Percentiles rank a stretch among this genome's conserved stretches.
Evolutionary conservation across 64 coral and sea anemone genomes (phyloP).

Genomic region (Pocillopora verrucosa): DNA sequence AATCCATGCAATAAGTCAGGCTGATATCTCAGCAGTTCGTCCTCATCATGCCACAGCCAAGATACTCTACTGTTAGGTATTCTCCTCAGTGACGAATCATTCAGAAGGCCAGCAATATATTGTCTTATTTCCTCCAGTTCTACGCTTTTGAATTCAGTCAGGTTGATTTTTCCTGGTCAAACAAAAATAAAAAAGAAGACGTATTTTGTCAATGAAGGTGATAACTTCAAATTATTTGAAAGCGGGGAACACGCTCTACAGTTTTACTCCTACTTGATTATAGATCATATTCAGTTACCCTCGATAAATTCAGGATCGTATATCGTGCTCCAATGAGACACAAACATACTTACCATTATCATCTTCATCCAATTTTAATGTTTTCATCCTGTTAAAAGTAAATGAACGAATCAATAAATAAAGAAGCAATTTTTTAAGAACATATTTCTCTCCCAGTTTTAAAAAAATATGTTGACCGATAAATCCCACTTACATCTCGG

Average conservation of each 20-base stretch:
- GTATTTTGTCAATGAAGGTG: background rate
- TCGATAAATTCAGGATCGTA: background rate
- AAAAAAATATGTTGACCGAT: background rate
- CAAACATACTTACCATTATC: slow-evolving; percentile 58
- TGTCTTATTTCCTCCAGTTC: slow-evolving; percentile 62
- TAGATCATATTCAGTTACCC: too few species aligned
- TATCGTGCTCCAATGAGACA: background rate
- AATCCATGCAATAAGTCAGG: slow-evolving; percentile 73
- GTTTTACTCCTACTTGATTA: too few species aligned
- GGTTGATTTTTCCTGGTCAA: slow-evolving; percentile 58
- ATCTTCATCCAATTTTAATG: slow-evolving; percentile 75
- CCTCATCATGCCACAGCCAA: slow-evolving; percentile 91
- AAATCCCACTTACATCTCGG: slow-evolving; percentile 65
- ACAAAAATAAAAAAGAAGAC: background rate
- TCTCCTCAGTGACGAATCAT: slow-evolving; percentile 48
- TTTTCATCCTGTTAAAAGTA: slow-evolving; percentile 48
- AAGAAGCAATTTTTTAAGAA: too few species aligned
- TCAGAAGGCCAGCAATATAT: slow-evolving; percentile 55
- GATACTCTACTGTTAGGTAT: slow-evolving; percentile 61
- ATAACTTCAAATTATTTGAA: too few species aligned
- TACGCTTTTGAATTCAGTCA: slow-evolving; percentile 77
- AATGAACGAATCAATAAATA: background rate
- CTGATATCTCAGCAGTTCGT: slow-evolving; percentile 84
- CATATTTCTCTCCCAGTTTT: background rate
- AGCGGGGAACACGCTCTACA: too few species aligned